phyloP scores from a whole-genome alignment of 2,888 invertebrate genomes.

The Xestia c-nigrum region DNA sequence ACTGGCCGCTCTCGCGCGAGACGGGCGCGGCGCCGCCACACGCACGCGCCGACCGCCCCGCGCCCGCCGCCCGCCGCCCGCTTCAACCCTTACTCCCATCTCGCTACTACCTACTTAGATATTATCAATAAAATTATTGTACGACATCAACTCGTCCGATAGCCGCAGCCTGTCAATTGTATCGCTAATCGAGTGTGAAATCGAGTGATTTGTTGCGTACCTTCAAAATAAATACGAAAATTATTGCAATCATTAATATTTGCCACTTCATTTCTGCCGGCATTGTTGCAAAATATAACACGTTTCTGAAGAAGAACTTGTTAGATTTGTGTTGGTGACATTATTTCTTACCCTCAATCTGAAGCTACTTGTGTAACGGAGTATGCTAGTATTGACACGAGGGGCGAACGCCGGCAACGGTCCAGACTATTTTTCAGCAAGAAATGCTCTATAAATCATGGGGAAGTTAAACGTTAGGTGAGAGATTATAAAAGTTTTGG shows the following conservation, averaged over 20 bases:
- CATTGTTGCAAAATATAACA: constrained; percentile 23
- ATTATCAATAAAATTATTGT: constrained; percentile 90
- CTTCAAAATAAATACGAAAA: constrained; percentile 26
- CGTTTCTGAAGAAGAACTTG: constrained; percentile 13
- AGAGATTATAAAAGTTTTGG: constrained; percentile 52
- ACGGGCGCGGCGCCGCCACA: constrained; percentile 83
- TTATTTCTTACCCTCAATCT: constrained; percentile 40
- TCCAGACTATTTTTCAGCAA: constrained; percentile 74
- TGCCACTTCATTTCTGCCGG: neutral
- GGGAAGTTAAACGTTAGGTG: constrained; percentile 51
- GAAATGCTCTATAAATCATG: constrained; percentile 70
- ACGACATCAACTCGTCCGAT: constrained; percentile 83
- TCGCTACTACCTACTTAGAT: constrained; percentile 87
- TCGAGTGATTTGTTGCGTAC: constrained; percentile 64
- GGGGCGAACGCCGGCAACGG: constrained; percentile 69
- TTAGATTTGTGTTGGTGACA: constrained; percentile 30
- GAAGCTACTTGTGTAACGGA: constrained; percentile 54
- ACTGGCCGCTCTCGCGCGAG: constrained; percentile 76
- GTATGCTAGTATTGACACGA: constrained; percentile 67
- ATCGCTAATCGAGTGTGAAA: constrained; percentile 74
- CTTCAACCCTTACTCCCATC: constrained; percentile 83
- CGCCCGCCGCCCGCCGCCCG: constrained; percentile 64
- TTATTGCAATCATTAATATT: constrained; percentile 20
- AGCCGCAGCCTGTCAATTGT: constrained; percentile 80
- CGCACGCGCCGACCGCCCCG: constrained; percentile 80